Evolutionary conservation across 1,140 invertebrate genomes (phyloP), one percentile per base, ranked within the genome.

Genomic region (Rhagoletis pomonella): DNA sequence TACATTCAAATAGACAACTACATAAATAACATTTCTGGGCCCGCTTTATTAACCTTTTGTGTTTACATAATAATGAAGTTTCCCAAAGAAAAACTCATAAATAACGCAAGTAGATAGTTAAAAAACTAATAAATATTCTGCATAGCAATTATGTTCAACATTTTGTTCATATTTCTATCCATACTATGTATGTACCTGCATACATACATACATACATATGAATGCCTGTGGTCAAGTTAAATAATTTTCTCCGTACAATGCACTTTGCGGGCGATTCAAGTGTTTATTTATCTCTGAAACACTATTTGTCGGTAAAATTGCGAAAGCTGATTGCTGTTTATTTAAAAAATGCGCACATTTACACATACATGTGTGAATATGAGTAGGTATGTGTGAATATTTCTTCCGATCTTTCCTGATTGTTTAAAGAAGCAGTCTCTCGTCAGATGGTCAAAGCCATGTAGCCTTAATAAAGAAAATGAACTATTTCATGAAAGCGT

Each of bases 281-380:
- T 67, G 65, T 73, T 73, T 73, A 73, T 73, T 73, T 73, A 47
- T 47, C 42, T 47, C 42, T 44, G 10, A 73, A 73, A 73, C 6
- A 73, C 67, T 42, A 73, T 47, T 73, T 73, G 67, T 42, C 42
- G 67, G 39, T 73, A 29, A 73, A 73, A 44, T 73, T 73, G 67
- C 67, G 14, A 73, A 47, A 42, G 14, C 17, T 14, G 3, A 47
- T 47, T 44, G 3, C 42, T 47, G 12, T 73, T 73, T 47, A 73
- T 47, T 67, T 44, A 73, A 47, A 10, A 73, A 73, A 42, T 67
- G 29, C 5, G 4, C 39, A 17, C 50, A 73, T 29, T 29, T 29
- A 29, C 29, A 29, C 29, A 29, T 29, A 29, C 12, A 14, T 62
- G 60, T n/a, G 14, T 62, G 14, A 7, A 62, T 62, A 62, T 62